Evolutionary conservation across 64 coral and sea anemone species (phyloP).

Genomic region (Porites australiensis): DNA sequence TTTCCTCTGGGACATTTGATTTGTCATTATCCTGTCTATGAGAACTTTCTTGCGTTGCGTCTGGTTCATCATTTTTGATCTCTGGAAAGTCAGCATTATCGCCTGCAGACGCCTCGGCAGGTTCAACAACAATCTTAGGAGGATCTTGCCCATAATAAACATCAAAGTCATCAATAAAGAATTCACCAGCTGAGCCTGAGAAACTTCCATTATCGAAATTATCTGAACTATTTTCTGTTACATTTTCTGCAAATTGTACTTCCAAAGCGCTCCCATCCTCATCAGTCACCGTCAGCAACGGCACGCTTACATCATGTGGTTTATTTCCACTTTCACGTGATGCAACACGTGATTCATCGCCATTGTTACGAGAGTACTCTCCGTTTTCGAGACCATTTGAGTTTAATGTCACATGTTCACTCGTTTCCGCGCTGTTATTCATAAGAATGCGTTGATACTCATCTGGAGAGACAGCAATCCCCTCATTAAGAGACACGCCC

Average conservation of each 20-base stretch:
- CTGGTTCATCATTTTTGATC: not conserved
- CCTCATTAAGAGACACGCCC: not conserved
- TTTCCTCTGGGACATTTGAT: not conserved
- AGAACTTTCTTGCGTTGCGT: not conserved
- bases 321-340: not conserved
- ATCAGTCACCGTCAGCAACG: constrained; percentile 73
- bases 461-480: constrained; percentile 77
- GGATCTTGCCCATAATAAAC: constrained; percentile 61
- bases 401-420: not conserved
- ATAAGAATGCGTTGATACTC: constrained; percentile 75
- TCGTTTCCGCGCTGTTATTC: constrained; percentile 32
- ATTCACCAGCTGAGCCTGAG: constrained; percentile 34
- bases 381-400: not conserved
- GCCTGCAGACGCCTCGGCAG: not conserved
- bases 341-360: constrained; percentile 3
- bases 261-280: constrained; percentile 71
- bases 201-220: not conserved
- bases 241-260: constrained; percentile 11
- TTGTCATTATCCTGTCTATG: not conserved
- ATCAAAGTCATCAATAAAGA: constrained; percentile 82
- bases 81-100: not conserved
- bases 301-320: constrained; percentile 47
- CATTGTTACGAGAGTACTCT: not conserved
- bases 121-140: not conserved
- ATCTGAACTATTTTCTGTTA: not conserved